phyloP scores from a whole-genome alignment of 1,140 invertebrate species.

The Theocolax elegans region DNA sequence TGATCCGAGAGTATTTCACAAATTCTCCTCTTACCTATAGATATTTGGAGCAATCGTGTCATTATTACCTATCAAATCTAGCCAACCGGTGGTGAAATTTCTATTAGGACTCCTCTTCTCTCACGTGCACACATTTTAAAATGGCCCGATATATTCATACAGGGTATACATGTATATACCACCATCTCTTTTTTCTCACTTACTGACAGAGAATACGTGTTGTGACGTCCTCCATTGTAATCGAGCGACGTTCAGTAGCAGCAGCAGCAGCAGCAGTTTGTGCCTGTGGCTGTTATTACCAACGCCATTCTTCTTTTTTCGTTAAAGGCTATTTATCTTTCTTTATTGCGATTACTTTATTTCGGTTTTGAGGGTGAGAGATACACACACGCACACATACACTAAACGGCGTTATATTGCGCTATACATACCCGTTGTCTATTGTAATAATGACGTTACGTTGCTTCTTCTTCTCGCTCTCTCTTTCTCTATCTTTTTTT shows the following conservation, averaged over 20 bases:
- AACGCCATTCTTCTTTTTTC: slow-evolving; percentile 7
- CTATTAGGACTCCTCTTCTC: neutral
- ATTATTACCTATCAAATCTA: too few species aligned
- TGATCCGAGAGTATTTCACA: too few species aligned
- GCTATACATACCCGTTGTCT: too few species aligned
- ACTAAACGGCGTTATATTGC: too few species aligned
- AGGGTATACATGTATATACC: too few species aligned
- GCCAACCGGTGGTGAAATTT: too few species aligned
- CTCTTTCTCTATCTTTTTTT: neutral
- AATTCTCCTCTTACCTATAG: too few species aligned
- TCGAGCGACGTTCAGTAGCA: neutral
- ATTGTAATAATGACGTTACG: slow-evolving; percentile 20
- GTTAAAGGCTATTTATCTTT: slow-evolving; percentile 36
- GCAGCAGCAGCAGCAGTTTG: slow-evolving; percentile 18
- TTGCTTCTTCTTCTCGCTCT: neutral
- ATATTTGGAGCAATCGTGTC: too few species aligned
- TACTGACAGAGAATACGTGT: neutral
- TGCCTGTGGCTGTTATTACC: slow-evolving; percentile 31
- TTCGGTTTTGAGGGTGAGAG: slow-evolving; percentile 28
- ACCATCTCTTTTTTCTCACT: slow-evolving; percentile 24
- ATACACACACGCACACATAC: neutral
- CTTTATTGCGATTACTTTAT: slow-evolving; percentile 40
- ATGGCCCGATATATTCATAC: slow-evolving; percentile 10
- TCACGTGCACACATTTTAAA: neutral
- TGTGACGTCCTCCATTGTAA: slow-evolving; percentile 17